Conservation (phyloP, 2,888 invertebrate species). For the Aspidapion aeneum region DNA sequence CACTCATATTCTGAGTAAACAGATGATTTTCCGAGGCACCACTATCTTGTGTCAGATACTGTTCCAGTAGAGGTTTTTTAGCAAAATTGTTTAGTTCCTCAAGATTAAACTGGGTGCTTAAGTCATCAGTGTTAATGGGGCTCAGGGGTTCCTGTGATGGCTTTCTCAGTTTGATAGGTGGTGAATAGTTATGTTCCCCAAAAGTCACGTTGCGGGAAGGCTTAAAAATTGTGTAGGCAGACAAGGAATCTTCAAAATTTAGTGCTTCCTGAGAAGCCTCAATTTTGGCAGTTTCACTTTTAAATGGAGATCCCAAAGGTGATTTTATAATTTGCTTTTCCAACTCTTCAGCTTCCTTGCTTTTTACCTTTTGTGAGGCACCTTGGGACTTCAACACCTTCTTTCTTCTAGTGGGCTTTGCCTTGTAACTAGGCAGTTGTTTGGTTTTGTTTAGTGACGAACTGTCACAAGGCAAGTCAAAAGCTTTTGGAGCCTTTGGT, state of each 20-base stretch:
- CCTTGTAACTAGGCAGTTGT: neutral
- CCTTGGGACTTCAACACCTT: neutral
- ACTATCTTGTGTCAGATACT: conserved; percentile 29
- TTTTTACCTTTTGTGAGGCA: neutral
- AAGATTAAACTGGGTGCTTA: conserved; percentile 30
- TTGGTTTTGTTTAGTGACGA: conserved; percentile 23
- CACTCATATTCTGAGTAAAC: conserved; percentile 46
- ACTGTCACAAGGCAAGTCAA: conserved; percentile 45
- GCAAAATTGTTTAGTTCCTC: conserved; percentile 38
- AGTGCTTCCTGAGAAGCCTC: neutral
- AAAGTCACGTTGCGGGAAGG: conserved; percentile 16
- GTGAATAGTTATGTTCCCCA: conserved; percentile 34
- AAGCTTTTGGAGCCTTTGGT: conserved; percentile 53
- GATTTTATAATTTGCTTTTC: too few relatives aligned
- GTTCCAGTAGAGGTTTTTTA: conserved; percentile 36
- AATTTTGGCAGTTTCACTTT: neutral
- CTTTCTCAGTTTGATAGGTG: conserved; percentile 25
- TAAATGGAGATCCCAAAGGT: neutral
- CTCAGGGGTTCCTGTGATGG: conserved; percentile 23
- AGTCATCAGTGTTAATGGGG: conserved; percentile 30
- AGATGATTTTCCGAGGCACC: conserved; percentile 39
- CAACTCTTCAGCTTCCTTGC: neutral
- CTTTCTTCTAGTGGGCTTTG: neutral
- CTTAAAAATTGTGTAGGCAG: neutral
- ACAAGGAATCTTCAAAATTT: neutral